Percentiles rank a stretch among this genome's conserved stretches.
phyloP scores from a whole-genome alignment of 2,797 vertebrate genomes.

The Lateolabrax maculatus region DNA sequence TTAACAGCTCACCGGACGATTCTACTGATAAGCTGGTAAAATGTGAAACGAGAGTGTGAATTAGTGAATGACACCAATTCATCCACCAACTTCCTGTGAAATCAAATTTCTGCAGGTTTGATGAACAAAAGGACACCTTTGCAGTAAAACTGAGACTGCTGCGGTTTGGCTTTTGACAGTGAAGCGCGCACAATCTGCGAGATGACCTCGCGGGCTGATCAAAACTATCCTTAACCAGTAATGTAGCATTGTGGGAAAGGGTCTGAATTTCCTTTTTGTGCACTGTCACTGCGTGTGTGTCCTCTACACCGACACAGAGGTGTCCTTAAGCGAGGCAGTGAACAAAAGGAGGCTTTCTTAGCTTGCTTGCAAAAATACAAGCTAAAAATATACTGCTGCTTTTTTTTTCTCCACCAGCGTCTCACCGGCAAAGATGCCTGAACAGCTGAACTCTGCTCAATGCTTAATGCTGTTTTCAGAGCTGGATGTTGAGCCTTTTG shows the following conservation, averaged over 20 bases:
- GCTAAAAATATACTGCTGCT: constrained; percentile 35
- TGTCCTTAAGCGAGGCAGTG: constrained; percentile 18
- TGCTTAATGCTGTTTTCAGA: constrained; percentile 21
- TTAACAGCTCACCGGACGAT: not conserved
- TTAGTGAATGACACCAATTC: not conserved
- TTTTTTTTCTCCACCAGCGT: not conserved
- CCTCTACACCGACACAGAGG: constrained; percentile 12
- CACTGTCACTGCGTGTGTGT: not conserved
- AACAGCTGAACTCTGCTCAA: constrained; percentile 29
- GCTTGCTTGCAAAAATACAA: constrained; percentile 20
- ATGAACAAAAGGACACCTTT: not conserved
- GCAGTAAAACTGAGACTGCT: not conserved
- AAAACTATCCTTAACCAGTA: not conserved
- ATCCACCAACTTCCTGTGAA: not conserved
- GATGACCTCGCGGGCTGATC: not conserved
- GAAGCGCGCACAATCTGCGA: not conserved
- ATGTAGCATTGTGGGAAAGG: not conserved
- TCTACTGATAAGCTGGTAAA: not conserved
- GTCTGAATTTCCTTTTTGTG: not conserved
- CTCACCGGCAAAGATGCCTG: constrained; percentile 10
- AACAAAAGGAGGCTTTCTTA: constrained; percentile 37
- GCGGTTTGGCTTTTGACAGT: not conserved
- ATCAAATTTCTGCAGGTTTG: not conserved
- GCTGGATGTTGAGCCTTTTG: constrained; percentile 27
- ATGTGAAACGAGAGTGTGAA: too few relatives aligned